phyloP scores from a whole-genome alignment of 2,888 invertebrate species.

The Azorinus chamasolen region DNA sequence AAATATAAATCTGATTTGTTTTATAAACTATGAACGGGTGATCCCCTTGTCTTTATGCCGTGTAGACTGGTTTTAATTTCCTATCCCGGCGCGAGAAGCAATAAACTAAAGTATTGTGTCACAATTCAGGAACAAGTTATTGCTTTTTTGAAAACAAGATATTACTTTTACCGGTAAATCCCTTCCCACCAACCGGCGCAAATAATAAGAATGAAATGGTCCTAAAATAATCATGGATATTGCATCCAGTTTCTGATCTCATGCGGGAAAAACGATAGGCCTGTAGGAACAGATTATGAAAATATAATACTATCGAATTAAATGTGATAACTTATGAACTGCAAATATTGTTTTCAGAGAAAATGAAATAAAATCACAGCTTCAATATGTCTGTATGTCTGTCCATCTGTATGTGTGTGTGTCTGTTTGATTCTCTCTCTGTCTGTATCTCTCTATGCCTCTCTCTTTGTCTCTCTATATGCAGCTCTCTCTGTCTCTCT shows the following conservation, averaged over 20 bases:
- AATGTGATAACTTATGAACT: too few species aligned
- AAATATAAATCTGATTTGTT: constrained; percentile 34
- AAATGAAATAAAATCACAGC: too few species aligned
- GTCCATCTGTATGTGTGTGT: too few species aligned
- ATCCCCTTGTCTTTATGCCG: constrained; percentile 36
- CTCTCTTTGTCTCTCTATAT: too few species aligned
- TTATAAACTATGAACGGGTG: constrained; percentile 16
- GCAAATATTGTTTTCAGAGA: too few species aligned
- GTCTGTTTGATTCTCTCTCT: too few species aligned
- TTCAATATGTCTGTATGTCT: too few species aligned
- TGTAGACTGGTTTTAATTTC: constrained; percentile 58
- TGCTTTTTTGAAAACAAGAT: constrained; percentile 59
- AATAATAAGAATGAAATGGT: constrained; percentile 46
- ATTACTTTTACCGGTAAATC: constrained; percentile 56
- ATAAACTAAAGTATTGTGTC: constrained; percentile 56
- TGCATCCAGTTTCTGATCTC: constrained; percentile 26
- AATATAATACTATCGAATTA: not conserved
- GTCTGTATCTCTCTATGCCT: too few species aligned
- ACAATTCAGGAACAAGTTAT: constrained; percentile 58
- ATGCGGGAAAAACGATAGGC: constrained; percentile 20
- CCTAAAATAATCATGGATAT: constrained; percentile 40
- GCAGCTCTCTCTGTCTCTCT: too few species aligned
- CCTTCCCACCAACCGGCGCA: constrained; percentile 36
- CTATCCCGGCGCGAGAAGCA: constrained; percentile 50
- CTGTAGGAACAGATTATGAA: constrained; percentile 12